These are phyloP conservation scores for Oopsacas minuta DNA, from an alignment of 37 sponge, comb jelly and placozoan species.

Conservation along the genomic window DNA sequence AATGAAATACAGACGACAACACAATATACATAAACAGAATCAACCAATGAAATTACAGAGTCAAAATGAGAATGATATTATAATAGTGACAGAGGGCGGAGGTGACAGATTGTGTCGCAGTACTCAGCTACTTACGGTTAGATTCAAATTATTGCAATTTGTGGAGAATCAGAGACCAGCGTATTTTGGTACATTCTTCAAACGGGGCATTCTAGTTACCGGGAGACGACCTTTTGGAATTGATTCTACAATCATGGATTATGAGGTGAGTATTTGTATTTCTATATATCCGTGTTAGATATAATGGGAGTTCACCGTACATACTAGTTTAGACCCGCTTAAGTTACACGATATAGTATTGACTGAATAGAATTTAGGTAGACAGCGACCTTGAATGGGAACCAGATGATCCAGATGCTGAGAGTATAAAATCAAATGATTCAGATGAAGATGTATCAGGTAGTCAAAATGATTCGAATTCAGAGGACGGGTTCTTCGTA, in stretches of 20 bases:
- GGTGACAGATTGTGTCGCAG: neutral
- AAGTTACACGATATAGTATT: neutral
- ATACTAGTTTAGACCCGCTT: no score
- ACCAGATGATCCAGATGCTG: constrained; percentile 83
- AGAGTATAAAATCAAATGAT: constrained; percentile 22
- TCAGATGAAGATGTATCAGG: constrained; percentile 47
- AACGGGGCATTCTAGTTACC: constrained; percentile 29
- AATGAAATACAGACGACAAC: neutral
- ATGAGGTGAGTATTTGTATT: constrained; percentile 5
- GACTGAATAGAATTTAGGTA: constrained; percentile 3
- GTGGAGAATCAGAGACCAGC: constrained; percentile 82
- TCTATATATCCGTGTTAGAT: neutral
- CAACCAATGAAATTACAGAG: neutral
- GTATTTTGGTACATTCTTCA: constrained; percentile 82
- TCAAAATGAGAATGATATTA: neutral
- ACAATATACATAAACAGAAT: neutral
- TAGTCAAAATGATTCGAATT: constrained; percentile 55
- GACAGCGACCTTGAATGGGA: constrained; percentile 99
- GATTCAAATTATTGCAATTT: constrained; percentile 81
- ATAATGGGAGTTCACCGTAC: neutral
- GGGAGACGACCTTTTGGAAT: constrained; percentile 64
- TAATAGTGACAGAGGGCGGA: neutral
- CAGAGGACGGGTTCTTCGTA: constrained; percentile 93
- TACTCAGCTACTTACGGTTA: constrained; percentile 15
- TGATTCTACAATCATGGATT: constrained; percentile 22